Conservation (phyloP, 2,797 vertebrate species). For the Acanthurus leucopareius region DNA sequence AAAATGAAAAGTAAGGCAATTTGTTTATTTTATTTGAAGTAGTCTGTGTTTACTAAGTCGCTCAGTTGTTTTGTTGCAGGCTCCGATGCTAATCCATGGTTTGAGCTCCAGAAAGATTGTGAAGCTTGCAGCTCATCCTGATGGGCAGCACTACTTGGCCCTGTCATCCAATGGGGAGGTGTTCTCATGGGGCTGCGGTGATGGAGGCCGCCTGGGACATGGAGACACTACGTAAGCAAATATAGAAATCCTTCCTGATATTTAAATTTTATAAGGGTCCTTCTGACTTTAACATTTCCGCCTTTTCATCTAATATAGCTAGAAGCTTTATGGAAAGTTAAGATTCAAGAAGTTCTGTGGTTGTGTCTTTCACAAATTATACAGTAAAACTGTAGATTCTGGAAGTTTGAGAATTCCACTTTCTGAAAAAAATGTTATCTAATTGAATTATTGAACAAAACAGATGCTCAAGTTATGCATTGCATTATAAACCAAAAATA, state of each 20-base stretch:
- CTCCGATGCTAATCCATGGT: conserved; percentile 93
- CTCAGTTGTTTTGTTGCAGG: conserved; percentile 77
- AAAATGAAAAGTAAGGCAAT: too few relatives aligned
- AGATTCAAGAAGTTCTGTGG: too few relatives aligned
- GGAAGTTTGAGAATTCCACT: too few relatives aligned
- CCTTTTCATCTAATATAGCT: not conserved
- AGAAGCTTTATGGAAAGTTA: too few relatives aligned
- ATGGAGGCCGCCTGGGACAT: conserved; percentile 97
- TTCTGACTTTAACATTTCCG: not conserved
- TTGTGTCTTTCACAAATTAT: too few relatives aligned
- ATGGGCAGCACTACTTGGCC: conserved; percentile 96
- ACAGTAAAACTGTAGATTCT: too few relatives aligned
- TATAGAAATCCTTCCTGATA: not conserved
- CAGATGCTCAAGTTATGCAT: conserved; percentile 5
- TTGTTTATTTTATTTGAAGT: too few relatives aligned
- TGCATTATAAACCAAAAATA: not conserved
- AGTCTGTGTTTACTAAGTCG: conserved; percentile 1
- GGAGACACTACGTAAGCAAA: conserved; percentile 94
- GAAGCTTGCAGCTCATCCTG: conserved; percentile 96
- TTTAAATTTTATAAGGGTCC: not conserved
- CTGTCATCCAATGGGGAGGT: conserved; percentile 95
- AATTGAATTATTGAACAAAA: conserved; percentile 25
- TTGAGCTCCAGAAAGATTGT: conserved; percentile 94
- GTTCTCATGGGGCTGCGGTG: conserved; percentile 98
- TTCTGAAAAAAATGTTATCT: not conserved